Evolutionary conservation across 2,888 invertebrate genomes (phyloP).

Genomic region (Cinara cedri): DNA sequence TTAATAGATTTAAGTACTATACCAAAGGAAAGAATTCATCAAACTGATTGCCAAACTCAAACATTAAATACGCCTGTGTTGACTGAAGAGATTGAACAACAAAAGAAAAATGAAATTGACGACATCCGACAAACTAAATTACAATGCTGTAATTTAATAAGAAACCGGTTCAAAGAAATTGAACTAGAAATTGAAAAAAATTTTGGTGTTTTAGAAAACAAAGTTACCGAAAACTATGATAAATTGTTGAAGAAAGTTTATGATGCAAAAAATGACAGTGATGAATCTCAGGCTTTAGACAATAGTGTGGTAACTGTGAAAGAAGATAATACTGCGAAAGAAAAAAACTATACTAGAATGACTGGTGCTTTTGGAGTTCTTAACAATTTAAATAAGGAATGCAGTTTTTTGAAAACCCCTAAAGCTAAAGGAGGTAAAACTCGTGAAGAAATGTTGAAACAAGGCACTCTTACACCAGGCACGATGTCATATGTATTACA

Average conservation of each 20-base stretch:
- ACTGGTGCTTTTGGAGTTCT: slow-evolving; percentile 51
- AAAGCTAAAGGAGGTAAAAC: slow-evolving; percentile 41
- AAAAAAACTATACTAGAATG: slow-evolving; percentile 53
- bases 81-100: slow-evolving; percentile 30
- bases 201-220: slow-evolving; percentile 35
- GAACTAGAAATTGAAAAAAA: slow-evolving; percentile 48
- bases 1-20: slow-evolving; percentile 25
- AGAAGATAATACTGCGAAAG: slow-evolving; percentile 22
- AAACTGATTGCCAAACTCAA: slow-evolving; percentile 3
- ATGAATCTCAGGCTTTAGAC: not conserved
- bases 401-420: slow-evolving; percentile 54
- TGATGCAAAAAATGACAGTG: slow-evolving; percentile 24
- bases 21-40: not conserved
- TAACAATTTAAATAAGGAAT: slow-evolving; percentile 45
- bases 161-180: slow-evolving; percentile 35
- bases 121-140: slow-evolving; percentile 30
- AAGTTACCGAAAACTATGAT: slow-evolving; percentile 40
- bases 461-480: slow-evolving; percentile 25
- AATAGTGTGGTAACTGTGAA: not conserved
- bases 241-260: slow-evolving; percentile 37
- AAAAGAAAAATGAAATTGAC: slow-evolving; percentile 30
- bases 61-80: not conserved
- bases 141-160: slow-evolving; percentile 35
- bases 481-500: slow-evolving; percentile 52
- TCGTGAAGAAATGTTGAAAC: slow-evolving; percentile 49